Base-by-base conservation (phyloP, 37 sponge, comb jelly and placozoan species). In the Beroe forskalii region DNA sequence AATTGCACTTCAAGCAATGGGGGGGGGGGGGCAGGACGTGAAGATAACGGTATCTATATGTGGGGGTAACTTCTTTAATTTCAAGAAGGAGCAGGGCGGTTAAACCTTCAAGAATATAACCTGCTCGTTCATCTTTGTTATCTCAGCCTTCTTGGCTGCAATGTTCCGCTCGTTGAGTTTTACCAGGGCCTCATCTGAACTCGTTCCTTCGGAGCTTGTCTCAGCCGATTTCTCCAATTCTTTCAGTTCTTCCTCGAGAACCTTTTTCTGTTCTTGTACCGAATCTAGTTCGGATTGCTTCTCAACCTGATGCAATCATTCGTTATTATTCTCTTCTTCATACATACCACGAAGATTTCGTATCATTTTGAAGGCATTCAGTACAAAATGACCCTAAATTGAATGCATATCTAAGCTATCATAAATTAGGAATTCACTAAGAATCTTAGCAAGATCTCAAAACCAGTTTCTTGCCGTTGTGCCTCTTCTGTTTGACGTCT, bases 391-490 rank as follows among this genome's bases (percentile, higher is more conserved):
- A n/a, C n/a, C n/a, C n/a, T n/a, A n/a, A n/a, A n/a, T n/a, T n/a
- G n/a, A n/a, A n/a, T n/a, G n/a, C n/a, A n/a, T n/a, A n/a, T n/a
- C n/a, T n/a, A n/a, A n/a, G n/a, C n/a, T n/a, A n/a, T n/a, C n/a
- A n/a, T n/a, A n/a, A n/a, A n/a, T n/a, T n/a, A n/a, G n/a, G n/a
- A n/a, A n/a, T n/a, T n/a, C n/a, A n/a, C n/a, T n/a, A n/a, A n/a
- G n/a, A n/a, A n/a, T n/a, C n/a, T n/a, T n/a, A n/a, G n/a, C n/a
- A n/a, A n/a, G n/a, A n/a, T n/a, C n/a, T n/a, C n/a, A n/a, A n/a
- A 4, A 80, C 86, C 55, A 80, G 55, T 22, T 37, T 32, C 22
- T 80, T 80, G 30, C 17, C n/a, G 86, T 80, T 80, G 55, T 80
- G 86, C 27, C 35, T 41, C 27, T 37, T 41, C 30, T 80, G 86